Evolutionary conservation across 2,113 vertebrate genomes (phyloP).

Genomic region (Paracanthobrama guichenoti): DNA sequence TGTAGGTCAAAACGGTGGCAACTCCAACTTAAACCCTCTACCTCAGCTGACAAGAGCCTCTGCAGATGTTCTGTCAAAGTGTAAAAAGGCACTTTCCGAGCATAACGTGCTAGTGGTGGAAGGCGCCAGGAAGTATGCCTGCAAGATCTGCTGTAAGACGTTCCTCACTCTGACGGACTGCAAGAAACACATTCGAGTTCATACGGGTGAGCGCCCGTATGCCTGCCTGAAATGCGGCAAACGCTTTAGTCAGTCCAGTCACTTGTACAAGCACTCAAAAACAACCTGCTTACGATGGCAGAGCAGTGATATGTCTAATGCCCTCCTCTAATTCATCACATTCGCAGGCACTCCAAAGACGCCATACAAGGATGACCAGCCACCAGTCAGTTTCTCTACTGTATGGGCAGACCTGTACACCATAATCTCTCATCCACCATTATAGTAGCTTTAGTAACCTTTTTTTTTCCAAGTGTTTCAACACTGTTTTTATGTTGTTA

Average conservation of each 20-base stretch:
- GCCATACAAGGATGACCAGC: not conserved
- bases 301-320: constrained; percentile 89
- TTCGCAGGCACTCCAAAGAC: not conserved
- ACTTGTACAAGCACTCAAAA: constrained; percentile 97
- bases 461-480: not conserved
- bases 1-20: constrained; percentile 69
- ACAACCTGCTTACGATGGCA: constrained; percentile 97
- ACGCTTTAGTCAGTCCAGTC: constrained; percentile 95
- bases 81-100: constrained; percentile 97
- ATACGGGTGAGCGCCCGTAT: constrained; percentile 95
- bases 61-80: constrained; percentile 94
- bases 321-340: constrained; percentile 72
- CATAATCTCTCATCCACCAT: not conserved
- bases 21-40: constrained; percentile 72
- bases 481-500: not conserved
- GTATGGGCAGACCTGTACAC: not conserved
- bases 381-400: not conserved
- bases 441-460: not conserved
- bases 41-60: constrained; percentile 93
- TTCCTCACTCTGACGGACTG: constrained; percentile 96
- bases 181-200: constrained; percentile 98
- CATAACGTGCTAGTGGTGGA: constrained; percentile 97
- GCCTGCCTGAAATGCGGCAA: constrained; percentile 98
- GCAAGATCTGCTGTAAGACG: constrained; percentile 98
- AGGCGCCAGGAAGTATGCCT: constrained; percentile 94